phyloP scores from a whole-genome alignment of 2,888 invertebrate genomes.

The Oxystoma pomonae region DNA sequence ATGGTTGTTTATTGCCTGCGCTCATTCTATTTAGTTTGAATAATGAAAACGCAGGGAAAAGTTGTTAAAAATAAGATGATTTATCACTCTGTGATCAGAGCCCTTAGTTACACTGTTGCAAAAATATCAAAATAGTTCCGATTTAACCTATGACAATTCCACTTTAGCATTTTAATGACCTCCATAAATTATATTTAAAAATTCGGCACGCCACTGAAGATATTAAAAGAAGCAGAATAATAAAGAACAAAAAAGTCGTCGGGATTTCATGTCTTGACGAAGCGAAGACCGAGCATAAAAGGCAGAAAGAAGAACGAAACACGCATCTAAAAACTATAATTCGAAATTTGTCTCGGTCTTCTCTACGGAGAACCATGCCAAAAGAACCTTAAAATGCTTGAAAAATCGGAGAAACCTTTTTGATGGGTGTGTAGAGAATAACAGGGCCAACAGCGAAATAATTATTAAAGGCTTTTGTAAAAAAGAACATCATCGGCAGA shows the following conservation, averaged over 20 bases:
- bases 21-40: no score
- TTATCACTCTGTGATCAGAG: no score
- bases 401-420: neutral
- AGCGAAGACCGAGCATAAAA: neutral
- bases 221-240: neutral
- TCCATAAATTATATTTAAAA: no score
- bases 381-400: neutral
- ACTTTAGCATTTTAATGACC: no score
- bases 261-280: conserved; percentile 22
- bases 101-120: no score
- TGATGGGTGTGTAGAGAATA: neutral
- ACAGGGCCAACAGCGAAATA: neutral
- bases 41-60: no score
- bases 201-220: neutral
- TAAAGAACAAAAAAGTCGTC: neutral
- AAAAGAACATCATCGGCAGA: neutral
- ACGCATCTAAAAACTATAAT: conserved; percentile 25
- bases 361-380: neutral
- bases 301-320: conserved; percentile 10
- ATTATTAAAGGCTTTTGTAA: neutral
- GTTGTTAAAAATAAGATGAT: no score
- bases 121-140: no score
- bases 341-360: conserved; percentile 24
- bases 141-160: no score
- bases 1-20: no score